A percentile compares a stretch with the other conserved stretches of the same genome.
Conservation (phyloP, 2,113 vertebrate species). For the Dasyornis broadbenti region DNA sequence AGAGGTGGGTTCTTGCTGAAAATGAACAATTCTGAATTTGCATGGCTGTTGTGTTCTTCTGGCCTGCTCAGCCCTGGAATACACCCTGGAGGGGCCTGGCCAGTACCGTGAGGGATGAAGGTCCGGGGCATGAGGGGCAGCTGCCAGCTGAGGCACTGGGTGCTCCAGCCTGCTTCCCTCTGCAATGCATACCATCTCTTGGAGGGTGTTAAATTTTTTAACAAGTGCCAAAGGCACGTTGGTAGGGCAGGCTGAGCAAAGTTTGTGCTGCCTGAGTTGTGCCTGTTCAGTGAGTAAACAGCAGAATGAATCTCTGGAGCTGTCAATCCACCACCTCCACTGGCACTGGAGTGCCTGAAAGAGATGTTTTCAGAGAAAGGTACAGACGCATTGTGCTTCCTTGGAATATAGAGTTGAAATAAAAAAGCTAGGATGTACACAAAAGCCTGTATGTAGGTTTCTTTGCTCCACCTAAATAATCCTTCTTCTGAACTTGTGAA, state of each 20-base stretch:
- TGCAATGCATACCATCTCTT: not conserved
- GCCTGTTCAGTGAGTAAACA: not conserved
- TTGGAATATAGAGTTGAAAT: not conserved
- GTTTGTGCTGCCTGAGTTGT: not conserved
- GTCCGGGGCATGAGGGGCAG: not conserved
- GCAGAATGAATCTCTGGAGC: not conserved
- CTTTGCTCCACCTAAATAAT: not conserved
- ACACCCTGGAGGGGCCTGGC: fast-evolving
- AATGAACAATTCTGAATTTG: not conserved
- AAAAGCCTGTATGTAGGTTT: not conserved
- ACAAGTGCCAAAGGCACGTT: not conserved
- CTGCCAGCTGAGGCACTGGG: not conserved
- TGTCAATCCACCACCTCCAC: not conserved
- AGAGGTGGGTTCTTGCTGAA: not conserved
- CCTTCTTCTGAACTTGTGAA: not conserved
- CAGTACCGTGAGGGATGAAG: fast-evolving
- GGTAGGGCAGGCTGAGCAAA: not conserved
- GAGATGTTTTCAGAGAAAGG: not conserved
- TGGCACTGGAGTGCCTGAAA: not conserved
- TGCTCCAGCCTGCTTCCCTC: not conserved
- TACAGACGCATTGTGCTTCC: not conserved
- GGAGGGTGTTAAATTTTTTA: not conserved
- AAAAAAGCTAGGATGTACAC: not conserved
- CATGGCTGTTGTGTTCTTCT: not conserved
- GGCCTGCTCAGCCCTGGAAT: not conserved